Evolutionary conservation across 2,113 vertebrate genomes (phyloP), one percentile per base, ranked within the genome.

Genomic region (Corythornis madagascariensis): DNA sequence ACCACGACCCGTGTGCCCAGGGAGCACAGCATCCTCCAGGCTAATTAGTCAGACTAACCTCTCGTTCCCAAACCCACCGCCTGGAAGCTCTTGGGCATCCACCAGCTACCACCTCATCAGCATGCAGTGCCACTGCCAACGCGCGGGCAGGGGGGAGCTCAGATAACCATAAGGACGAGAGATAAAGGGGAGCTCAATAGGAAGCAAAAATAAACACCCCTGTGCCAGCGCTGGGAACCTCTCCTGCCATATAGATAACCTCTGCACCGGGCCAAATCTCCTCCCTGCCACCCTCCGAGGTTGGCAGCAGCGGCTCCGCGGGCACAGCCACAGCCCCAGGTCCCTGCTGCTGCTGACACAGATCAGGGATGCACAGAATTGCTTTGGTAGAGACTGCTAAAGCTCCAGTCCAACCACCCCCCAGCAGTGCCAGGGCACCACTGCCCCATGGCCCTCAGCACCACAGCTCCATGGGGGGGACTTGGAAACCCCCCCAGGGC

Each of bases 121-220:
- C 33, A 93, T 84, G 93, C 75, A 9, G 7, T 53, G n/a, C 43
- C 87, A 63, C 75, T 96, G 86, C 73, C 92, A 94, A 93, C 19
- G 73, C 24, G 11, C 2, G 12, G 29, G 47, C 38, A 76, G 17
- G 47, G 65, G 80, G 85, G 17, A 75, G 38, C 8, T 24, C 10
- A 75, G 81, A 94, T 88, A 93, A 92, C 63, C 78, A 57, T 40
- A 67, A 94, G 85, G 67, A 31, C 86, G 40, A 25, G 92, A 92
- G 70, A 92, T 90, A 90, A 89, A 85, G 53, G 60, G 79, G 57
- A 55, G 14, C 56, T 71, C 72, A 67, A n/a, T 22, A 29, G 42
- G 52, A 56, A 55, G 64, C 57, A 90, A 33, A 71, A 16, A 38
- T 57, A 67, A 55, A 69, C 28, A 19, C 31, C 72, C 84, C 73